Evolutionary conservation across 2,113 vertebrate genomes (phyloP).

Genomic region (Pelobates fuscus): DNA sequence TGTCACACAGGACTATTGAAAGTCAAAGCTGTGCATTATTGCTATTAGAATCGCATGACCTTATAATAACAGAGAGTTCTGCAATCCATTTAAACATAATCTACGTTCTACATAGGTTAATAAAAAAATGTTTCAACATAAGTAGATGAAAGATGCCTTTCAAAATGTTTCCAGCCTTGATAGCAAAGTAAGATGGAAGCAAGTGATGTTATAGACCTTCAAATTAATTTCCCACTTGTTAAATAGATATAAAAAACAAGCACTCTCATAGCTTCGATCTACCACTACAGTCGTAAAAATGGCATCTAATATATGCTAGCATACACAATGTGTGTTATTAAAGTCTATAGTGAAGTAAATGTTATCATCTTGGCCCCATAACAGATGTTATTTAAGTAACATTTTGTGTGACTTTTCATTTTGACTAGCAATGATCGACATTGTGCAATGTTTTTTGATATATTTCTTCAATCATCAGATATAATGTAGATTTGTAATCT

Average conservation of each 20-base stretch:
- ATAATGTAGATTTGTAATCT: no score
- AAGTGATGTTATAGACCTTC: constrained; percentile 23
- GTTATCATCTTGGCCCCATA: background rate
- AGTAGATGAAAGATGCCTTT: constrained; percentile 22
- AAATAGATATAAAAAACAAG: constrained; percentile 9
- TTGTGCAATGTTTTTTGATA: no score
- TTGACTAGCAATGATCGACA: background rate
- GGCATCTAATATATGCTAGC: background rate
- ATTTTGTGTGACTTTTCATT: constrained; percentile 2
- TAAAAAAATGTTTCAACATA: constrained; percentile 30
- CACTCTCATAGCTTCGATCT: constrained; percentile 23
- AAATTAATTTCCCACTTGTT: constrained; percentile 26
- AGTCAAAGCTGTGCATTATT: constrained; percentile 21
- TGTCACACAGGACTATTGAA: constrained; percentile 31
- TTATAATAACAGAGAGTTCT: constrained; percentile 37
- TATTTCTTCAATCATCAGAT: no score
- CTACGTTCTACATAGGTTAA: constrained; percentile 29
- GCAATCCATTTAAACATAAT: constrained; percentile 35
- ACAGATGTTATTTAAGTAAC: background rate
- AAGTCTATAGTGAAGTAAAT: constrained; percentile 1
- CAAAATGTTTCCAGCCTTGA: constrained; percentile 7
- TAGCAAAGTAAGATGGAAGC: constrained; percentile 20
- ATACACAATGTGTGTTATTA: no score
- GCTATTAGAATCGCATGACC: constrained; percentile 29
- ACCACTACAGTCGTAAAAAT: constrained; percentile 3